A percentile compares a stretch with the other conserved stretches of the same genome.
Conservation (phyloP, 2,888 invertebrate genomes). For the Tyria jacobaeae region DNA sequence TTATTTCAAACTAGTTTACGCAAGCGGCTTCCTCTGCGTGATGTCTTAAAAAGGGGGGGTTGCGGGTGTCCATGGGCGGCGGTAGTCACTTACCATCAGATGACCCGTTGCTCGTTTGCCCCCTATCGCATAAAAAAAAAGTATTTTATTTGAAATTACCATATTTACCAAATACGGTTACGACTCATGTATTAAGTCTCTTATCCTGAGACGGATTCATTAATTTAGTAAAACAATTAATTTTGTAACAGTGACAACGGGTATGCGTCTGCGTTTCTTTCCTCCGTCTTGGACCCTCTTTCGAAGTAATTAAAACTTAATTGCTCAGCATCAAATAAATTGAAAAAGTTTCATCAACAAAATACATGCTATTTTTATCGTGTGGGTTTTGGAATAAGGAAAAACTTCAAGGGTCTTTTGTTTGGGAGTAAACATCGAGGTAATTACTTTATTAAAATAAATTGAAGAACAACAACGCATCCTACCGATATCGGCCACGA, state of each 20-base stretch:
- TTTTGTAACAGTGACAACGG: conserved; percentile 32
- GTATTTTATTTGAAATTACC: too few relatives aligned
- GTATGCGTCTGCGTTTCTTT: conserved; percentile 22
- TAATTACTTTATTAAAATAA: conserved; percentile 34
- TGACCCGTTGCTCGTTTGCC: conserved; percentile 39
- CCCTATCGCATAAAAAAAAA: too few relatives aligned
- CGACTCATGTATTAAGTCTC: background rate
- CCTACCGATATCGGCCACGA: too few relatives aligned
- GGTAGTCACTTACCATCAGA: too few relatives aligned
- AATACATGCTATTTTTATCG: conserved; percentile 7
- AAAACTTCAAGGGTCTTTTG: conserved; percentile 17
- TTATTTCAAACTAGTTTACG: too few relatives aligned
- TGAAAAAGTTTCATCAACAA: conserved; percentile 58
- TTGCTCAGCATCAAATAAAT: conserved; percentile 58
- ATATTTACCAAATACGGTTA: too few relatives aligned
- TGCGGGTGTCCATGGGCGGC: too few relatives aligned
- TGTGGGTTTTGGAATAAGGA: background rate
- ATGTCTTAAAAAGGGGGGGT: too few relatives aligned
- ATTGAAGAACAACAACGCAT: too few relatives aligned
- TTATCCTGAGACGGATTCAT: conserved; percentile 27
- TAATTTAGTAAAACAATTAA: conserved; percentile 34
- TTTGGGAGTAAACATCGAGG: conserved; percentile 30
- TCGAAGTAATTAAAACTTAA: too few relatives aligned
- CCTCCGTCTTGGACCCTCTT: conserved; percentile 32
- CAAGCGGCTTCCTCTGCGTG: too few relatives aligned